Evolutionary conservation across 2,113 vertebrate genomes (phyloP).

Genomic region (Pyxicephalus adspersus): DNA sequence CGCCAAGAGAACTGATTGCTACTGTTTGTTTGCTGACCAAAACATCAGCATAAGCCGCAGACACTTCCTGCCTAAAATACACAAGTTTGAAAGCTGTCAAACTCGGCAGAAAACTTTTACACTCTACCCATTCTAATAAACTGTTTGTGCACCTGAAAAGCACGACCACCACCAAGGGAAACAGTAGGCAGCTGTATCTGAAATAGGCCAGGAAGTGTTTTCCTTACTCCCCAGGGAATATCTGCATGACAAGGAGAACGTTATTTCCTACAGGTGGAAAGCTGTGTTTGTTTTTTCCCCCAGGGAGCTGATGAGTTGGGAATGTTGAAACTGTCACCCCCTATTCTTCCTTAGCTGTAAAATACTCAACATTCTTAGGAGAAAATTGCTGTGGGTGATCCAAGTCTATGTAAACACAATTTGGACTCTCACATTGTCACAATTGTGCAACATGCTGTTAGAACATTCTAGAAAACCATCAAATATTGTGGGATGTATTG

Average conservation of each 20-base stretch:
- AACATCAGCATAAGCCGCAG: constrained; percentile 65
- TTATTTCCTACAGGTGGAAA: constrained; percentile 80
- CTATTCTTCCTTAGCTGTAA: constrained; percentile 71
- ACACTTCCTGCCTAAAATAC: constrained; percentile 78
- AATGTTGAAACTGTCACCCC: constrained; percentile 75
- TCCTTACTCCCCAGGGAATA: constrained; percentile 67
- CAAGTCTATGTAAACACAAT: constrained; percentile 79
- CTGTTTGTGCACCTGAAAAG: constrained; percentile 93
- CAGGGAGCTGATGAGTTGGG: constrained; percentile 91
- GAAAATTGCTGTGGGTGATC: constrained; percentile 71
- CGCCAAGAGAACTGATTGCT: constrained; percentile 58
- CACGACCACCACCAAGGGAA: constrained; percentile 70
- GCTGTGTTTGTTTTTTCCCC: constrained; percentile 84
- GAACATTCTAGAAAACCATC: constrained; percentile 67
- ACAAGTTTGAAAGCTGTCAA: constrained; percentile 75
- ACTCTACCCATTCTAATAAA: constrained; percentile 69
- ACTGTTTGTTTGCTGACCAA: constrained; percentile 32
- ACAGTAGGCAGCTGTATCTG: constrained; percentile 74
- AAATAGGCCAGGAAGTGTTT: constrained; percentile 80
- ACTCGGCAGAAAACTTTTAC: constrained; percentile 60
- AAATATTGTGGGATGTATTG: constrained; percentile 24
- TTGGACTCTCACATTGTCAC: constrained; percentile 70
- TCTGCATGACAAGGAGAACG: constrained; percentile 80
- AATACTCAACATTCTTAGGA: constrained; percentile 72
- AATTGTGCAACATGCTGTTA: constrained; percentile 63